These are phyloP conservation scores for Drymonia ruficornis DNA, from an alignment of 2,888 invertebrate species.

Conservation along the genomic window DNA sequence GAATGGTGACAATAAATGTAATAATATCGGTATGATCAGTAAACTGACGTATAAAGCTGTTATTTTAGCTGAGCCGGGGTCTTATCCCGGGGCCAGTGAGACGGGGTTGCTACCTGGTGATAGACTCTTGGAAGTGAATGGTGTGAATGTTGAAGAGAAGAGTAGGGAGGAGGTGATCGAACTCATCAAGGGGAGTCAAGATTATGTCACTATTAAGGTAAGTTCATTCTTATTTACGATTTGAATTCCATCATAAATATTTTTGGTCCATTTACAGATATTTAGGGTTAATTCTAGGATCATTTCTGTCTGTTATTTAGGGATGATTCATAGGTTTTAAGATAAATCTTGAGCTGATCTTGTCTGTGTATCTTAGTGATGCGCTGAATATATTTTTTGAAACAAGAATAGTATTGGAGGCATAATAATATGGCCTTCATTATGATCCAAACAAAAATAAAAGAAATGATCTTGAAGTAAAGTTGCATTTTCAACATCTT, in stretches of 20 bases:
- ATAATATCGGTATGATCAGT: conserved; percentile 62
- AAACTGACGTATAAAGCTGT: conserved; percentile 88
- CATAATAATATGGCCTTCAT: no score
- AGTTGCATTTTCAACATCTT: neutral
- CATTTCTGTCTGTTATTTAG: no score
- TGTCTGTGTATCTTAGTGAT: neutral
- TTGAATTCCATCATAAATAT: no score
- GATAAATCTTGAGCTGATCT: no score
- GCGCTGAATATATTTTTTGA: no score
- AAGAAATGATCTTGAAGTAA: neutral
- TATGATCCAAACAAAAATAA: no score
- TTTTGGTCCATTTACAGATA: no score
- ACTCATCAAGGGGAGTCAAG: conserved; percentile 94
- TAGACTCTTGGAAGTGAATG: conserved; percentile 95
- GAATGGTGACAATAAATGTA: conserved; percentile 72
- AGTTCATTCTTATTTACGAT: conserved; percentile 47
- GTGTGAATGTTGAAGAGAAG: conserved; percentile 92
- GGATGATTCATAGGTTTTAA: no score
- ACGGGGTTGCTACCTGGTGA: conserved; percentile 98
- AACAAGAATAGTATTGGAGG: no score
- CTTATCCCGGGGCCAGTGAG: conserved; percentile 89
- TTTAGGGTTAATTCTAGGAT: no score
- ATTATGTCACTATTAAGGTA: conserved; percentile 93
- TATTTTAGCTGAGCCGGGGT: conserved; percentile 96
- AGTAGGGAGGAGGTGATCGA: conserved; percentile 97